These are phyloP conservation scores for Drosophila nasuta DNA, from an alignment of 1,140 invertebrate genomes.

Conservation along the genomic window DNA sequence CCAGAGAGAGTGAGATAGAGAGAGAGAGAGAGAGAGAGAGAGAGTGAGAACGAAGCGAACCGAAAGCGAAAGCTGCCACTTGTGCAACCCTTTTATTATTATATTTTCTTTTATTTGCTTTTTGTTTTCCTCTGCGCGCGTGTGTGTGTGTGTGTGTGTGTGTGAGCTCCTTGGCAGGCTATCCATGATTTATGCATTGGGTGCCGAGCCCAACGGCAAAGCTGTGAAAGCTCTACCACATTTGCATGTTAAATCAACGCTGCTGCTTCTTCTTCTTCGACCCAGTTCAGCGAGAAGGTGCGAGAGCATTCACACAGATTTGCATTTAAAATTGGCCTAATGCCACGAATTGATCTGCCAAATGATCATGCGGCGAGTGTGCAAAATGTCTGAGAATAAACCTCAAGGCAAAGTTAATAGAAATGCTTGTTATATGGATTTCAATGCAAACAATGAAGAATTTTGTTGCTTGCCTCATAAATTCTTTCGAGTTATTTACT, in stretches of 20 bases:
- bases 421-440: too few relatives aligned
- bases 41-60: neutral
- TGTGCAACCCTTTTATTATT: constrained; percentile 60
- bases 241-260: constrained; percentile 70
- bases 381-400: too few relatives aligned
- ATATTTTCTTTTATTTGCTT: constrained; percentile 31
- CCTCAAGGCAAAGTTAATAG: too few relatives aligned
- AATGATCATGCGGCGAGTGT: constrained; percentile 18
- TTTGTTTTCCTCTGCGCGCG: neutral
- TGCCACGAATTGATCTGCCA: constrained; percentile 29
- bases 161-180: constrained; percentile 32
- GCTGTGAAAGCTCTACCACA: constrained; percentile 55
- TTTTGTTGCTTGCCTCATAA: too few relatives aligned
- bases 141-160: constrained; percentile 11
- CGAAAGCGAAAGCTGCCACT: constrained; percentile 78
- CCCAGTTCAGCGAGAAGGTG: constrained; percentile 7
- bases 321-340: constrained; percentile 44
- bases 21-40: too few relatives aligned
- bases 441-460: too few relatives aligned
- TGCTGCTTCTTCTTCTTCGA: neutral
- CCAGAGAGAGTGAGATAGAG: too few relatives aligned
- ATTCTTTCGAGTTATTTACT: too few relatives aligned
- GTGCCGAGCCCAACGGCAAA: constrained; percentile 45
- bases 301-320: constrained; percentile 25
- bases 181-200: constrained; percentile 74